Evolutionary conservation across 64 coral and sea anemone species (phyloP).

Genomic region (Porites australiensis): DNA sequence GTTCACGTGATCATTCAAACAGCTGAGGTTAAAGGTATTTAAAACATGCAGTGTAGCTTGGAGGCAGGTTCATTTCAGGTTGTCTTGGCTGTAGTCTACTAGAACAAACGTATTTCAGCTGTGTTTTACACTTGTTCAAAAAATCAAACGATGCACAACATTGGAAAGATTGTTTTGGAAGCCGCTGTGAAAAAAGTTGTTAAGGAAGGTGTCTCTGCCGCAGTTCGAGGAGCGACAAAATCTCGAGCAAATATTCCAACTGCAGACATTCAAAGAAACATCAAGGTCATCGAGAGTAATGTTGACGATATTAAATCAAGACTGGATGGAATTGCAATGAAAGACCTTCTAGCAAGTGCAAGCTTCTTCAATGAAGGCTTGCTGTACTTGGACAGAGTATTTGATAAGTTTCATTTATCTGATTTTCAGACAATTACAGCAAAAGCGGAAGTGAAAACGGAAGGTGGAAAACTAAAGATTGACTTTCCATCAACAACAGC

Average conservation of each 20-base stretch:
- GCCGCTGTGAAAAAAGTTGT: neutral
- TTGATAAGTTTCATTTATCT: neutral
- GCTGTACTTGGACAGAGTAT: constrained; percentile 6
- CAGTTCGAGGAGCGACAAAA: neutral
- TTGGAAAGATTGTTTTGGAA: neutral
- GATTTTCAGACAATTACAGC: neutral
- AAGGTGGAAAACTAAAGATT: neutral
- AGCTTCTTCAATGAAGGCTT: constrained; percentile 75
- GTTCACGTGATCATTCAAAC: too few relatives aligned
- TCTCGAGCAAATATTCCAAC: neutral
- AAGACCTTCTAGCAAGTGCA: constrained; percentile 57
- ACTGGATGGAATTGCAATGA: constrained; percentile 50
- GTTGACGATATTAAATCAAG: constrained; percentile 38
- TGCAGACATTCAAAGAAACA: neutral
- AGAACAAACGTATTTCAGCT: too few relatives aligned
- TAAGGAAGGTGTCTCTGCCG: neutral
- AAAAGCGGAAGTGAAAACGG: neutral
- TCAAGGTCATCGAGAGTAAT: neutral
- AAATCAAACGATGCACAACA: too few relatives aligned
- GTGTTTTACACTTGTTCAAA: too few relatives aligned
- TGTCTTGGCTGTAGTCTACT: too few relatives aligned
- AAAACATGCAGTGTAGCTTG: too few relatives aligned
- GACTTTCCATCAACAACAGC: neutral
- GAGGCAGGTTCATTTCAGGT: too few relatives aligned
- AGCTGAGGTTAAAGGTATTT: too few relatives aligned